Conservation (phyloP, 1,140 invertebrate species). For the honey bee (Apis mellifera) region Amel_HAv3.1 CM009935.2:9003501-9004000, state of each 20-base stretch:
- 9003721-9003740: neutral
- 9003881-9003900: no score
- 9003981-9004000: slow-evolving; percentile 30
- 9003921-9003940: no score
- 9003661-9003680: slow-evolving; percentile 29
- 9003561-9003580: slow-evolving; percentile 56
- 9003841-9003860: no score
- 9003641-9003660: slow-evolving; percentile 35
- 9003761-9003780: no score
- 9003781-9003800: no score
- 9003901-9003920: no score
- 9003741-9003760: no score
- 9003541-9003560: neutral
- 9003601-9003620: slow-evolving; percentile 57
- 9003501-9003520: slow-evolving; percentile 47
- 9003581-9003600: slow-evolving; percentile 32
- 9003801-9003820: no score
- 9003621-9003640: slow-evolving; percentile 20
- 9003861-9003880: no score
- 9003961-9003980: neutral
- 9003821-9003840: no score
- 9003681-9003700: neutral
- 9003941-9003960: no score
- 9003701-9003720: neutral
- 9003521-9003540: slow-evolving; percentile 36